Percentiles rank a stretch among this genome's conserved stretches.
Conservation (phyloP, 2,797 vertebrate genomes). For the Catostomus latipinnis region DNA sequence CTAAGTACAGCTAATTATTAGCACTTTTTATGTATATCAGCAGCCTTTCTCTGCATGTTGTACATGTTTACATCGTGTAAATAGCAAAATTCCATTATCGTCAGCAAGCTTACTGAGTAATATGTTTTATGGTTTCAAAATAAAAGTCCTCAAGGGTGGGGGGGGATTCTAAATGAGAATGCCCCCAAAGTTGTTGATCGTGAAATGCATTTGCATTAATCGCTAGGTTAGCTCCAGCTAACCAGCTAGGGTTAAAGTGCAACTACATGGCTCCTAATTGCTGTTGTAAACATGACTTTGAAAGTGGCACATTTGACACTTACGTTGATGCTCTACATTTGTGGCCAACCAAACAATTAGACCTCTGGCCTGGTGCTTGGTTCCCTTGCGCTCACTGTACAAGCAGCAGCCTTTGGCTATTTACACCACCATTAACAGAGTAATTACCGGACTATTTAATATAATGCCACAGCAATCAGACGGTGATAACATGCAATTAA, state of each 20-base stretch:
- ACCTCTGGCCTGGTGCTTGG: constrained; percentile 69
- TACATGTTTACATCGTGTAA: too few species aligned
- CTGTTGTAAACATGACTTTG: constrained; percentile 8
- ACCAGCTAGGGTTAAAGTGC: not conserved
- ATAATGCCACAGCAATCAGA: constrained; percentile 99
- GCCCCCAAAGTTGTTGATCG: too few species aligned
- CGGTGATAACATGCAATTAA: constrained; percentile 99
- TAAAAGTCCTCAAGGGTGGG: too few species aligned
- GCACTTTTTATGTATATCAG: too few species aligned
- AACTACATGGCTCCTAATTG: not conserved
- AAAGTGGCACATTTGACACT: not conserved
- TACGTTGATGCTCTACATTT: not conserved
- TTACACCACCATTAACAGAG: constrained; percentile 95
- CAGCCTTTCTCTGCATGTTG: too few species aligned
- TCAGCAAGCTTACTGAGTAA: too few species aligned
- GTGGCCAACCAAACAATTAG: constrained; percentile 77
- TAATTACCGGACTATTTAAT: constrained; percentile 99
- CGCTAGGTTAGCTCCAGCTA: not conserved
- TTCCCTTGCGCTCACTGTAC: constrained; percentile 79
- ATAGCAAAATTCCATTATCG: too few species aligned
- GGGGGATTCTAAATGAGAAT: too few species aligned
- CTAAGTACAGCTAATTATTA: too few species aligned
- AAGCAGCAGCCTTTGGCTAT: constrained; percentile 90
- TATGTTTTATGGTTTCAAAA: too few species aligned
- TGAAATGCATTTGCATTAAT: not conserved